Conservation (phyloP, 2,888 invertebrate genomes). For the Chymomyza procnemis region DNA sequence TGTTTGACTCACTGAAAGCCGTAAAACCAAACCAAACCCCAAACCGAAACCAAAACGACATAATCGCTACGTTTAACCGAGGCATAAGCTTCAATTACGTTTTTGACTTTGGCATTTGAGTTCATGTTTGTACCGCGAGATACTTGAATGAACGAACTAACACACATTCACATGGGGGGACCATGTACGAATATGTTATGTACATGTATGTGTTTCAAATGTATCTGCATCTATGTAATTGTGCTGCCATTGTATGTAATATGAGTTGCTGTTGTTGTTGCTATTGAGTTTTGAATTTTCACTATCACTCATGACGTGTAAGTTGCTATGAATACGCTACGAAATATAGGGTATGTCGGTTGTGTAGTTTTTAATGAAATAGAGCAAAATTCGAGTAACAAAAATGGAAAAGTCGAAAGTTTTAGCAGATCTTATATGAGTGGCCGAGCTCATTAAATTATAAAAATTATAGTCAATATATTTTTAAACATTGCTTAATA, state of each 20-base stretch:
- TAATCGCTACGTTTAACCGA: slow-evolving; percentile 64
- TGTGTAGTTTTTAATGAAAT: too few relatives aligned
- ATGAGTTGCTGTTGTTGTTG: slow-evolving; percentile 1
- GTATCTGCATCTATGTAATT: slow-evolving; percentile 23
- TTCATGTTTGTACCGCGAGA: slow-evolving; percentile 48
- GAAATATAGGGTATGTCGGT: neutral
- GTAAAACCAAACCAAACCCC: neutral
- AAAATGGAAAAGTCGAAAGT: too few relatives aligned
- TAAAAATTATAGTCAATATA: too few relatives aligned
- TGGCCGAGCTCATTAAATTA: too few relatives aligned
- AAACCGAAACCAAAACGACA: slow-evolving; percentile 46
- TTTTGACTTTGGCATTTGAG: slow-evolving; percentile 47
- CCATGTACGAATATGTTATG: neutral
- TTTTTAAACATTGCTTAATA: too few relatives aligned
- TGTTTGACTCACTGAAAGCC: neutral
- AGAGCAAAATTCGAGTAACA: too few relatives aligned
- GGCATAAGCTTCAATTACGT: slow-evolving; percentile 65
- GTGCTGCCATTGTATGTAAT: slow-evolving; percentile 36
- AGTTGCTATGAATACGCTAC: neutral
- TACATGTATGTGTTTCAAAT: neutral
- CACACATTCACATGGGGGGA: neutral
- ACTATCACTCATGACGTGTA: slow-evolving; percentile 32
- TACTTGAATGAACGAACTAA: slow-evolving; percentile 27
- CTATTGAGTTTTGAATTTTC: slow-evolving; percentile 32
- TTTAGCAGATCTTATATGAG: too few relatives aligned